A percentile compares a stretch with the other conserved stretches of the same genome.
These are phyloP conservation scores for Elymnias hypermnestra DNA, from an alignment of 1,140 invertebrate genomes.

Conservation along the genomic window DNA sequence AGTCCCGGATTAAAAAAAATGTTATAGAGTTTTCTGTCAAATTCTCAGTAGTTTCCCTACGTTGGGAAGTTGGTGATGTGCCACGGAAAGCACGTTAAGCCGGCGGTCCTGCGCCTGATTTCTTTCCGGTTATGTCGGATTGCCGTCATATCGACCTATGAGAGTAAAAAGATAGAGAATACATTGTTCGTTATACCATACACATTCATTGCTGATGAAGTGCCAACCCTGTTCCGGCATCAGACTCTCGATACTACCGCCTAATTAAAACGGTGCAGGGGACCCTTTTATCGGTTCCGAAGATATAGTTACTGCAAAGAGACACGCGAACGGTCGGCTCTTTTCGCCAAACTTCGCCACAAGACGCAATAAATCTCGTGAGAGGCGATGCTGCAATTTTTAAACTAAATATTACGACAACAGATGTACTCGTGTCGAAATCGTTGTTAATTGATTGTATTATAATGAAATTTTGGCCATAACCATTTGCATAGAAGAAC, in stretches of 20 bases:
- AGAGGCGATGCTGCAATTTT: slow-evolving; percentile 40
- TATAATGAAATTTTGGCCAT: slow-evolving; percentile 14
- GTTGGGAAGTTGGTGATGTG: too few species aligned
- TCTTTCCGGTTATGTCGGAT: too few species aligned
- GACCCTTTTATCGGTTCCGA: slow-evolving; percentile 58
- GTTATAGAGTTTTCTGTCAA: too few species aligned
- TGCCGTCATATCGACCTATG: too few species aligned
- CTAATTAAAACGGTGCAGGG: slow-evolving; percentile 70
- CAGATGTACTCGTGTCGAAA: slow-evolving; percentile 20
- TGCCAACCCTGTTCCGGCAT: slow-evolving; percentile 40
- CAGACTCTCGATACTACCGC: slow-evolving; percentile 45
- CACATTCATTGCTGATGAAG: too few species aligned
- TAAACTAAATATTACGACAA: slow-evolving; percentile 30
- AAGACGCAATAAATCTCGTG: slow-evolving; percentile 25
- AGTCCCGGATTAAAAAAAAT: too few species aligned
- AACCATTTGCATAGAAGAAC: too few species aligned
- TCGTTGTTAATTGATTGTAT: slow-evolving; percentile 17
- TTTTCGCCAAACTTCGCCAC: slow-evolving; percentile 36
- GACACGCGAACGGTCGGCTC: slow-evolving; percentile 58
- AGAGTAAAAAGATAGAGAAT: too few species aligned
- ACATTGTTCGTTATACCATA: too few species aligned
- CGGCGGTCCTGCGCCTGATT: too few species aligned
- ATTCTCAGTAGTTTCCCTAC: too few species aligned
- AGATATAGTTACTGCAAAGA: slow-evolving; percentile 56
- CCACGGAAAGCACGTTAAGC: too few species aligned